phyloP scores from a whole-genome alignment of 2,888 invertebrate species.

The Lepas anatifera region DNA sequence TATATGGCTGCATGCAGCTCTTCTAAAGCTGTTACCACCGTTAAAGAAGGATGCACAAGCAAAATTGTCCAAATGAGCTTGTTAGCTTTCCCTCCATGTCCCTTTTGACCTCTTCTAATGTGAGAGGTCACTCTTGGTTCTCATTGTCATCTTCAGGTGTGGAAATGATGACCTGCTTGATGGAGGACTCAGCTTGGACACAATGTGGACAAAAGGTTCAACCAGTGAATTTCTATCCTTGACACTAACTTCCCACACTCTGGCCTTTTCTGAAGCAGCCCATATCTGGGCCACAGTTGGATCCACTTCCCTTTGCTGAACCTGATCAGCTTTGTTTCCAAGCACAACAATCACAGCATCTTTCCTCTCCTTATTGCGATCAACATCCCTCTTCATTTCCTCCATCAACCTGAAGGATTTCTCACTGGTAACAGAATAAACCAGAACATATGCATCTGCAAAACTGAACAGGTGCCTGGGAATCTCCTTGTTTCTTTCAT shows the following conservation, averaged over 20 bases:
- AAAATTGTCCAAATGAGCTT: too few relatives aligned
- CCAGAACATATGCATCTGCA: constrained; percentile 1
- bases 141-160: not conserved
- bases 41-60: too few relatives aligned
- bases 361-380: not conserved
- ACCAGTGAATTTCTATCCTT: not conserved
- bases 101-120: not conserved
- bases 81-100: too few relatives aligned
- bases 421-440: not conserved
- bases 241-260: not conserved
- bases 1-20: too few relatives aligned
- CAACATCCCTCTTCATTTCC: not conserved
- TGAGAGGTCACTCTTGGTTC: not conserved
- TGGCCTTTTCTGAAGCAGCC: not conserved
- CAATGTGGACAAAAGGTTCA: not conserved
- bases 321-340: not conserved
- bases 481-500: not conserved
- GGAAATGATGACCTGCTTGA: not conserved
- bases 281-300: not conserved
- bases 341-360: not conserved
- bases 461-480: not conserved
- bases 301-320: not conserved
- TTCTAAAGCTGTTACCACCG: too few relatives aligned
- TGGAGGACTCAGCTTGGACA: not conserved
- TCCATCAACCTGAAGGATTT: not conserved